Conservation (phyloP, 2,113 vertebrate species). For the Numenius arquata region DNA sequence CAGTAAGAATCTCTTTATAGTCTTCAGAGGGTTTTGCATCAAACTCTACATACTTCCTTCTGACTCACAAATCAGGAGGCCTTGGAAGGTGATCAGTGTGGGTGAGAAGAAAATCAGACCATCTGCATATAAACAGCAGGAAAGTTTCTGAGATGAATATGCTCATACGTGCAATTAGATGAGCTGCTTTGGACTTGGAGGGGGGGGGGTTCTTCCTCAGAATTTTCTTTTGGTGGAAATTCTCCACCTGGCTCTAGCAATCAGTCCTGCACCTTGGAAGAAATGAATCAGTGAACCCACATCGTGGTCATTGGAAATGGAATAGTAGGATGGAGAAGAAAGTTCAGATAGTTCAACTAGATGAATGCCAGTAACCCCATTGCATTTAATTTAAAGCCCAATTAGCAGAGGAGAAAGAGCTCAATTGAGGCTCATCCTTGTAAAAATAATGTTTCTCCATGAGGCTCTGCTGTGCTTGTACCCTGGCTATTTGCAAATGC, state of each 20-base stretch:
- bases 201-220: background rate
- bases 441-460: background rate
- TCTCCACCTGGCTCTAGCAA: background rate
- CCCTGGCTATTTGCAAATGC: background rate
- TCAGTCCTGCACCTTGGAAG: background rate
- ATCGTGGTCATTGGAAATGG: background rate
- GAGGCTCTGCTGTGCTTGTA: background rate
- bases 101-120: background rate
- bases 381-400: constrained; percentile 34
- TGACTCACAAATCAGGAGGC: background rate
- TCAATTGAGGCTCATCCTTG: background rate
- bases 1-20: background rate
- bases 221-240: background rate
- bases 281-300: background rate
- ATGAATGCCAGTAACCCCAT: background rate
- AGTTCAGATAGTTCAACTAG: background rate
- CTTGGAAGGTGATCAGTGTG: background rate
- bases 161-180: background rate
- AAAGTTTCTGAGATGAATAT: background rate
- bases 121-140: background rate
- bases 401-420: constrained; percentile 52
- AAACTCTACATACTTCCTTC: background rate
- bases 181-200: background rate
- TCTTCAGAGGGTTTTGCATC: background rate
- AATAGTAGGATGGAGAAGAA: background rate